A percentile compares a stretch with the other conserved stretches of the same genome.
Conservation (phyloP, 1,140 invertebrate species). For the Drosophila kanapiae region DNA sequence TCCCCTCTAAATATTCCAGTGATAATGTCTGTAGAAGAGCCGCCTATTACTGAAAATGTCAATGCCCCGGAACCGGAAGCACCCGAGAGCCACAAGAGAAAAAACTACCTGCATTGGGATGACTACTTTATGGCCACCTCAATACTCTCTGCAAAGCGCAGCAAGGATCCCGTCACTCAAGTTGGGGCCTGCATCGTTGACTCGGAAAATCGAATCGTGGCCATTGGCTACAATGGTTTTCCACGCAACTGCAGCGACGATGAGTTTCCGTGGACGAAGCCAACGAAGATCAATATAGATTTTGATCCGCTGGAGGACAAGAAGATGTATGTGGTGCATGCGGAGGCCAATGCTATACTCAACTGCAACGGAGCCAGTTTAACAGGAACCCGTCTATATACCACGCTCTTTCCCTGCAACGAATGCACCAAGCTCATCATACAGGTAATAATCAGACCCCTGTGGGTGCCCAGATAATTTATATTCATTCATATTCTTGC, state of each 20-base stretch:
- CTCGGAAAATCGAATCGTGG: constrained; percentile 94
- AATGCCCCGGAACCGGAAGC: not conserved
- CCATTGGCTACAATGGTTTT: constrained; percentile 98
- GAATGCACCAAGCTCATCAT: constrained; percentile 99
- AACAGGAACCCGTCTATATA: constrained; percentile 93
- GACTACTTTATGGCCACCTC: constrained; percentile 97
- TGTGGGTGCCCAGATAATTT: not conserved
- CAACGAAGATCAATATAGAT: constrained; percentile 16
- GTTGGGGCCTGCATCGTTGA: constrained; percentile 98
- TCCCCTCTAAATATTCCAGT: constrained; percentile 10
- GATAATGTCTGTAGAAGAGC: constrained; percentile 29
- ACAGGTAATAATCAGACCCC: constrained; percentile 79
- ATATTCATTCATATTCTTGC: not conserved
- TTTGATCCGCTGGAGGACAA: constrained; percentile 90
- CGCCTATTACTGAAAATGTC: not conserved
- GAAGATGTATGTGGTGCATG: constrained; percentile 97
- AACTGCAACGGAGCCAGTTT: constrained; percentile 94
- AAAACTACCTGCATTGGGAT: constrained; percentile 87
- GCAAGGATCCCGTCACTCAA: constrained; percentile 97
- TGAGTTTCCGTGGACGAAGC: constrained; percentile 94
- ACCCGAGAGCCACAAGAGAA: constrained; percentile 43
- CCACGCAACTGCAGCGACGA: constrained; percentile 95
- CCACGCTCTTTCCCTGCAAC: constrained; percentile 96
- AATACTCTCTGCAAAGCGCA: constrained; percentile 92
- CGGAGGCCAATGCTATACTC: constrained; percentile 98